Conservation (phyloP, 2,797 vertebrate genomes). For the Argentina silus region DNA sequence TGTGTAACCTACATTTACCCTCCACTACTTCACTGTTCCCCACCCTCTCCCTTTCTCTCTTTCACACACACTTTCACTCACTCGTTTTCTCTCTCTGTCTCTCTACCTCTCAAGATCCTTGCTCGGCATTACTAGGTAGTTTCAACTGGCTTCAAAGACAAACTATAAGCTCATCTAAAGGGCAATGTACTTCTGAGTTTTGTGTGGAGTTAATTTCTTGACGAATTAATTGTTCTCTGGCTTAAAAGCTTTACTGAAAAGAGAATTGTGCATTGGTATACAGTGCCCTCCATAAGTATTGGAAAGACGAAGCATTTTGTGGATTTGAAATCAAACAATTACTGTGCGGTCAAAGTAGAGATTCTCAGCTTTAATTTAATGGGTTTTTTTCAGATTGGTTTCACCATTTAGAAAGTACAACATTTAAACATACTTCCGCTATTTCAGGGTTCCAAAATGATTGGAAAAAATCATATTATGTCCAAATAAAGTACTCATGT, state of each 20-base stretch:
- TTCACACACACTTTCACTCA: background rate
- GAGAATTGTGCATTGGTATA: background rate
- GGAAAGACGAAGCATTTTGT: too few species aligned
- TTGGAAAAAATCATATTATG: too few species aligned
- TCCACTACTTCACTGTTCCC: background rate
- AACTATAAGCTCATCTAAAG: background rate
- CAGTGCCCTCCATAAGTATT: too few species aligned
- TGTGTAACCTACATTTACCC: background rate
- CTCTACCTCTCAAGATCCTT: background rate
- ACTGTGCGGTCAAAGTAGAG: too few species aligned
- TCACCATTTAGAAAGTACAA: too few species aligned
- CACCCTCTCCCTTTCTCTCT: background rate
- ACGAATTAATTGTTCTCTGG: background rate
- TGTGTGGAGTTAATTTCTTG: background rate
- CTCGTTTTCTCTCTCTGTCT: background rate
- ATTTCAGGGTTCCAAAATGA: too few species aligned
- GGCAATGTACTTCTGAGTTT: background rate
- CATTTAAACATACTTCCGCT: too few species aligned
- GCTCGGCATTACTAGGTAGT: background rate
- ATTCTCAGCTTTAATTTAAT: too few species aligned
- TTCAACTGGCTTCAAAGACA: background rate
- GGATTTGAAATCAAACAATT: too few species aligned
- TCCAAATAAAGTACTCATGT: too few species aligned
- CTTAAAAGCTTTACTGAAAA: background rate
- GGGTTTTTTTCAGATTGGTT: too few species aligned